Evolutionary conservation across 2,797 vertebrate genomes (phyloP), one percentile per base, ranked within the genome.

Genomic region (Gymnoscopelus microlampas): DNA sequence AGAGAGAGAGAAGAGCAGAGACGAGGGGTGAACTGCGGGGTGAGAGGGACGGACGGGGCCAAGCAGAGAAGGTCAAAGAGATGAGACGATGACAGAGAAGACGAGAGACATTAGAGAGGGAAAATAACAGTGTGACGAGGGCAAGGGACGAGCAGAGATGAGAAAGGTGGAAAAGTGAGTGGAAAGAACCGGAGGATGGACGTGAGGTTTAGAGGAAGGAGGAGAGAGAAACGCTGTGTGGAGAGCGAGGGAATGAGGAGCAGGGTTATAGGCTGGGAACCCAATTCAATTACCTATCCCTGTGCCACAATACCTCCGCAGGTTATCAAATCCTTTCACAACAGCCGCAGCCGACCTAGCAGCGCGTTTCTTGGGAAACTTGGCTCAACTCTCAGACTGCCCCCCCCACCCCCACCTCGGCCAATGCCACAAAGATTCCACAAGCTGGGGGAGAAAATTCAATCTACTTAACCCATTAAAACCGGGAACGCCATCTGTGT

Each of bases 301-400:
- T 67, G 61, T 67, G 62, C 74, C 68, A 85, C 81, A 84, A 88
- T 84, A 79, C 76, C 83, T 87, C 80, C 77, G 66, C 81, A 62
- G 82, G 85, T 83, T 85, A 86, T 90, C 85, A 83, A 77, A 80
- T 70, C 55, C 66, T 64, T 53, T 62, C 61, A 83, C 64, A 66
- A 32, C 50, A 55, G 35, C n/a, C 54, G 49, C 57, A 5, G 63
- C 32, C 13, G 35, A 75, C 80, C 77, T 70, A 70, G 80, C 74
- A 63, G 66, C 77, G 73, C 77, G 87, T 87, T 83, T 76, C 85
- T 85, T 84, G 83, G 88, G 86, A 87, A 85, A 88, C 80, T 70
- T 81, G 78, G 77, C 79, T 3, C 15, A n/a, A 10, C 8, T 44
- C 8, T 44, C 32, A 71, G 61, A 29, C 7, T 50, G 66, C 72